Conservation (phyloP, 1,140 invertebrate species). For the Coptotermes formosanus region DNA sequence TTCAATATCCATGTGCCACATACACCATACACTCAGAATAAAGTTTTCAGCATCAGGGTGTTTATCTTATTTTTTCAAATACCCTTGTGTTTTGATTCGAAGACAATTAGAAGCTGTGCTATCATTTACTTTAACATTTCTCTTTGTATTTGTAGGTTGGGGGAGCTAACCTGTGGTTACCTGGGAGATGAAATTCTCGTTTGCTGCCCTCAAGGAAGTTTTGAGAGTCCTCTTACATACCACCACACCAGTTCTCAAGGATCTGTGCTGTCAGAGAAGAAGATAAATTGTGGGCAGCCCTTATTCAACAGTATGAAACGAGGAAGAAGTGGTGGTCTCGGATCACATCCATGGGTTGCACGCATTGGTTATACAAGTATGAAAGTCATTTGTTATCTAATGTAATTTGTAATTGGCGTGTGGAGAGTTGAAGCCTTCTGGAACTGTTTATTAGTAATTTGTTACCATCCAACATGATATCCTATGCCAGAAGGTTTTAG, state of each 20-base stretch:
- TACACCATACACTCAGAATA: too few species aligned
- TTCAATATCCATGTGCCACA: too few species aligned
- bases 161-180: conserved; percentile 47
- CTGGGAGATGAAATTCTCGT: conserved; percentile 44
- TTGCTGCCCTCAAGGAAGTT: conserved; percentile 46
- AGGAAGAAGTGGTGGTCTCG: conserved; percentile 60
- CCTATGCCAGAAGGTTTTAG: too few species aligned
- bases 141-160: conserved; percentile 40
- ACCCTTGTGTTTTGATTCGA: background rate
- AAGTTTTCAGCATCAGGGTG: too few species aligned
- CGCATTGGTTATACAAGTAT: conserved; percentile 65
- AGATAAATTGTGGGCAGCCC: conserved; percentile 55
- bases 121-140: background rate
- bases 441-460: too few species aligned
- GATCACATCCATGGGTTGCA: conserved; percentile 64
- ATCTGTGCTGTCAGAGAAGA: background rate
- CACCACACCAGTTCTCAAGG: background rate
- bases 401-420: background rate
- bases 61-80: too few species aligned
- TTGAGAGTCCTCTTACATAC: conserved; percentile 19
- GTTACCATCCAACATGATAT: too few species aligned
- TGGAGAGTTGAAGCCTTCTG: too few species aligned
- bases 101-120: background rate
- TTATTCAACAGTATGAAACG: conserved; percentile 48
- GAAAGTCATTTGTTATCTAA: conserved; percentile 32